These are phyloP conservation scores for Sminthurides aquaticus DNA, from an alignment of 2,888 invertebrate genomes.

Conservation along the genomic window DNA sequence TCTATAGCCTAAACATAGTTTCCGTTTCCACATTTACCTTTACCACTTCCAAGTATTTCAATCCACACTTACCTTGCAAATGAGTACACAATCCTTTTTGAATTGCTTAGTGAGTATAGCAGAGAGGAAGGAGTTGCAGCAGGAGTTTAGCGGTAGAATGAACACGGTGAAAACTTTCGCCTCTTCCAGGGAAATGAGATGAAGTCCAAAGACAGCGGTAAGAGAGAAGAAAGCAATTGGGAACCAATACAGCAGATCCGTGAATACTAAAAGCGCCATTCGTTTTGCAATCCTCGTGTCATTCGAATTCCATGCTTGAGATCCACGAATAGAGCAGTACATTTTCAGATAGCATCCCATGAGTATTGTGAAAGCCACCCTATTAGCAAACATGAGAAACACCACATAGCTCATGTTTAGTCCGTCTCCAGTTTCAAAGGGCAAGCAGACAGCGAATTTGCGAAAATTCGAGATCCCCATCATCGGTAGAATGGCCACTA, in stretches of 20 bases:
- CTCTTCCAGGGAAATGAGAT: conserved; percentile 83
- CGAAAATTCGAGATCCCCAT: conserved; percentile 89
- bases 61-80: conserved; percentile 59
- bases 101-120: conserved; percentile 96
- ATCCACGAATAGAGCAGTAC: conserved; percentile 96
- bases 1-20: conserved; percentile 61
- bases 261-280: conserved; percentile 93
- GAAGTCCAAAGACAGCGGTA: conserved; percentile 84
- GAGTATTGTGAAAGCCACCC: conserved; percentile 84
- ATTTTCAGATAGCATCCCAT: conserved; percentile 95
- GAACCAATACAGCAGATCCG: conserved; percentile 96
- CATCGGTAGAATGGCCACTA: conserved; percentile 81
- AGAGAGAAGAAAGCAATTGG: conserved; percentile 93
- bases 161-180: conserved; percentile 92
- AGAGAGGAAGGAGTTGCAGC: conserved; percentile 96
- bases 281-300: conserved; percentile 92
- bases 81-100: conserved; percentile 91
- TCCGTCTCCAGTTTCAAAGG: conserved; percentile 78
- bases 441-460: conserved; percentile 92
- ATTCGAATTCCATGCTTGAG: conserved; percentile 92
- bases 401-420: conserved; percentile 81
- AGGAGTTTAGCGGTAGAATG: conserved; percentile 88
- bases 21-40: neutral
- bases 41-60: too few relatives aligned
- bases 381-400: conserved; percentile 82